phyloP scores from a whole-genome alignment of 2,888 invertebrate genomes.

The Erebia aethiops region DNA sequence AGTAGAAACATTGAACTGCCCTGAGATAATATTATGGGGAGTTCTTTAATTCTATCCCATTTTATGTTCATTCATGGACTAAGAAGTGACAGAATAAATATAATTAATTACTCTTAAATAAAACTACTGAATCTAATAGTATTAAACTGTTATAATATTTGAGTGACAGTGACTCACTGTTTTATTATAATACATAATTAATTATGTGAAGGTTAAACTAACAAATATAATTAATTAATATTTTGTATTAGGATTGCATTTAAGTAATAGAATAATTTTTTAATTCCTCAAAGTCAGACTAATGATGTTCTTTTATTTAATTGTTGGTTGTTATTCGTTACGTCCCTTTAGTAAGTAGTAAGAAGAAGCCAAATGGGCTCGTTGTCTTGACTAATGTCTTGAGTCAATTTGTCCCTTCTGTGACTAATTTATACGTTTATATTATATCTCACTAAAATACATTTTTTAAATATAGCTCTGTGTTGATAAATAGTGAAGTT shows the following conservation, averaged over 20 bases:
- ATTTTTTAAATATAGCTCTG: slow-evolving; percentile 68
- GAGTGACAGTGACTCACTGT: too few species aligned
- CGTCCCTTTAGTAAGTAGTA: neutral
- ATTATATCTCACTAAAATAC: slow-evolving; percentile 55
- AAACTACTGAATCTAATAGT: too few species aligned
- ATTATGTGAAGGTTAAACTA: too few species aligned
- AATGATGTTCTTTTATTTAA: neutral
- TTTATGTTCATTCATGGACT: too few species aligned
- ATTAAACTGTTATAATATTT: too few species aligned
- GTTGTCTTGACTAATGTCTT: neutral
- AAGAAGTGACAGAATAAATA: too few species aligned
- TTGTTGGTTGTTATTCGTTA: neutral
- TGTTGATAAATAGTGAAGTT: slow-evolving; percentile 63
- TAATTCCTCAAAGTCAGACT: too few species aligned
- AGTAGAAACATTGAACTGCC: neutral
- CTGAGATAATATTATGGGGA: neutral
- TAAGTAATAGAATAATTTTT: too few species aligned
- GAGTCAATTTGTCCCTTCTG: neutral
- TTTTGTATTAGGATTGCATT: too few species aligned
- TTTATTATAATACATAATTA: too few species aligned
- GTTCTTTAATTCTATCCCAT: neutral
- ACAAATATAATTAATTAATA: too few species aligned
- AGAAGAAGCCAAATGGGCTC: neutral
- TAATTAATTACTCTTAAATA: too few species aligned
- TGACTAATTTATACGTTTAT: neutral